Evolutionary conservation across 2,888 invertebrate genomes (phyloP).

Genomic region (Mylabris sibirica): DNA sequence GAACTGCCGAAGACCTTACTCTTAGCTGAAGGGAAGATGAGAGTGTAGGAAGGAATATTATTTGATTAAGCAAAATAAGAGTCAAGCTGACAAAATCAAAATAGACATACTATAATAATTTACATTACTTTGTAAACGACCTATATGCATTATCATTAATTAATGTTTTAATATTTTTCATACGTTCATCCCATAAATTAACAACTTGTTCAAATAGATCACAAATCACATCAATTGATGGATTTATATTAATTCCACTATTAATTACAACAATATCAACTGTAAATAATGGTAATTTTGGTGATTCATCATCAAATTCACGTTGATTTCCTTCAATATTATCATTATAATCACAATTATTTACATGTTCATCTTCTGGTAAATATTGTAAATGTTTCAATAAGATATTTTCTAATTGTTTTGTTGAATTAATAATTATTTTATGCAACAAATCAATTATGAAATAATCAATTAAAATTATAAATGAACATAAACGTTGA

Average conservation of each 20-base stretch:
- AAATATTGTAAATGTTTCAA: conserved; percentile 66
- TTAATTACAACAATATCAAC: conserved; percentile 64
- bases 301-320: conserved; percentile 51
- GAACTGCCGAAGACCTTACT: too few relatives aligned
- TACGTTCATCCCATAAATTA: conserved; percentile 72
- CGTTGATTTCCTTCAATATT: conserved; percentile 65
- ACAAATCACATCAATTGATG: conserved; percentile 68
- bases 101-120: background rate
- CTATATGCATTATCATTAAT: conserved; percentile 74
- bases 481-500: conserved; percentile 65
- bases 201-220: conserved; percentile 70
- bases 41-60: too few relatives aligned
- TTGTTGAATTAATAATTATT: conserved; percentile 70
- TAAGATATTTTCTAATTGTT: conserved; percentile 66
- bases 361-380: conserved; percentile 59
- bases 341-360: conserved; percentile 60
- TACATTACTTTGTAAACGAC: conserved; percentile 73
- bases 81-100: background rate
- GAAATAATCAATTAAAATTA: conserved; percentile 76
- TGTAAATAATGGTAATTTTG: conserved; percentile 69
- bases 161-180: conserved; percentile 73
- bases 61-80: too few relatives aligned
- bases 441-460: conserved; percentile 73
- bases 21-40: too few relatives aligned
- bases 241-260: conserved; percentile 64